phyloP scores from a whole-genome alignment of 2,888 invertebrate species.

The Tachina lurida region DNA sequence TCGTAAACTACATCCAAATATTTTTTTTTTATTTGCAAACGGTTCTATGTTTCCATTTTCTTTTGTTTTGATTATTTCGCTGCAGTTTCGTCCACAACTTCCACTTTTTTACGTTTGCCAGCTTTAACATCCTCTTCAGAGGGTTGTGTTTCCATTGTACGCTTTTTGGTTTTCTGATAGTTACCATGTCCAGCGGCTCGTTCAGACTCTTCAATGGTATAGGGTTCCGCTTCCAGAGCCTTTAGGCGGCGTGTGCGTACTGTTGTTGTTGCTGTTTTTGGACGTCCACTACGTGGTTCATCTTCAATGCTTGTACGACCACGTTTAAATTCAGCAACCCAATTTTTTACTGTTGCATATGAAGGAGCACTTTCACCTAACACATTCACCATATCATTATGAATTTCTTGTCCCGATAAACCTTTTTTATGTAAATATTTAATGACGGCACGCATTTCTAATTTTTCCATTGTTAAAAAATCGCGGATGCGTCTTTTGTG shows the following conservation, averaged over 20 bases:
- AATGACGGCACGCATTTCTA: too few relatives aligned
- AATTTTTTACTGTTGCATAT: too few relatives aligned
- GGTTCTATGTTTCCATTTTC: constrained; percentile 68
- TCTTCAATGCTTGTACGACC: too few relatives aligned
- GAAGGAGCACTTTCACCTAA: too few relatives aligned
- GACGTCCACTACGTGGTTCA: too few relatives aligned
- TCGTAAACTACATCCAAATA: background rate
- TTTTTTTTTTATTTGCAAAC: background rate
- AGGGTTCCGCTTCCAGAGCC: constrained; percentile 94
- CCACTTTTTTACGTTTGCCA: constrained; percentile 80
- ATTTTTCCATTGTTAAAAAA: too few relatives aligned
- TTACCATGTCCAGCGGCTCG: constrained; percentile 94
- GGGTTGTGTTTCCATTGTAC: constrained; percentile 89
- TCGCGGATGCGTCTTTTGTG: too few relatives aligned
- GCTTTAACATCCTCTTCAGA: constrained; percentile 80
- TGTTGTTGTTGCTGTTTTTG: too few relatives aligned
- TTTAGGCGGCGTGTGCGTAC: constrained; percentile 94
- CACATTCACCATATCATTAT: too few relatives aligned
- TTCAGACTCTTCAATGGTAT: constrained; percentile 95
- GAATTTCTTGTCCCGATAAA: too few relatives aligned
- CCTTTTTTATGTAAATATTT: too few relatives aligned
- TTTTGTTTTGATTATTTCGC: constrained; percentile 67
- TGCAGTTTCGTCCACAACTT: constrained; percentile 72
- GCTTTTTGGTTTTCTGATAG: constrained; percentile 88
- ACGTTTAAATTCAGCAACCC: too few relatives aligned